Evolutionary conservation across 1,140 invertebrate species (phyloP), one percentile per base, ranked within the genome.

Genomic region (Leucophenga varia): DNA sequence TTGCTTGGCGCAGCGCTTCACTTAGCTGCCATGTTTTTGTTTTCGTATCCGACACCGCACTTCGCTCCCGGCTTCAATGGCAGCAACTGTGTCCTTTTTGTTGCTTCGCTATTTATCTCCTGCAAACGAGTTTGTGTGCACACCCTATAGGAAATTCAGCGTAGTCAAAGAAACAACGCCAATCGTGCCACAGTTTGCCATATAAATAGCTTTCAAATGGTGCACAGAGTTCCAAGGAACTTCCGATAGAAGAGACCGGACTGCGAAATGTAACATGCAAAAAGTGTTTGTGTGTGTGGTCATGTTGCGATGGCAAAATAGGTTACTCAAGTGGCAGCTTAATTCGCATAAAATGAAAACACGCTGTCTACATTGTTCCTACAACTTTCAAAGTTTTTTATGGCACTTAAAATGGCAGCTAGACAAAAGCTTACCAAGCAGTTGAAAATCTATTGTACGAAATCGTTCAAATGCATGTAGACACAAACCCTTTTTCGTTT

Each of bases 301-400:
- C n/a, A n/a, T n/a, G n/a, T 37, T 40, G 48, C 28, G 47, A 38
- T 42, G 60, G 64, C 57, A 68, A 68, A 59, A 54, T 55, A 59
- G 61, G 63, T 67, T 67, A 59, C 68, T 67, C 64, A 68, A 67
- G 64, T 70, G 67, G 63, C 67, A 67, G 67, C 67, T 70, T 71
- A 70, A 70, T 64, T 70, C 67, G 67, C 67, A 70, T 70, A 70
- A 70, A 70, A 70, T 70, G 67, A 70, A 70, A 70, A 70, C 67
- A 70, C 67, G 67, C 61, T 70, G 67, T 70, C 67, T 70, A 70
- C 67, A 70, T 71, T 67, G 67, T 70, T 70, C 63, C 61, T 67
- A 71, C 67, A 70, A 70, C 68, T 70, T 70, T 70, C 61, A 54
- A 65, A 64, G 54, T 70, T 63, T 46, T 70, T 70, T 68, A 68